Evolutionary conservation across 2,888 invertebrate genomes (phyloP), one percentile per base, ranked within the genome.

Genomic region (Trachelus stipa): DNA sequence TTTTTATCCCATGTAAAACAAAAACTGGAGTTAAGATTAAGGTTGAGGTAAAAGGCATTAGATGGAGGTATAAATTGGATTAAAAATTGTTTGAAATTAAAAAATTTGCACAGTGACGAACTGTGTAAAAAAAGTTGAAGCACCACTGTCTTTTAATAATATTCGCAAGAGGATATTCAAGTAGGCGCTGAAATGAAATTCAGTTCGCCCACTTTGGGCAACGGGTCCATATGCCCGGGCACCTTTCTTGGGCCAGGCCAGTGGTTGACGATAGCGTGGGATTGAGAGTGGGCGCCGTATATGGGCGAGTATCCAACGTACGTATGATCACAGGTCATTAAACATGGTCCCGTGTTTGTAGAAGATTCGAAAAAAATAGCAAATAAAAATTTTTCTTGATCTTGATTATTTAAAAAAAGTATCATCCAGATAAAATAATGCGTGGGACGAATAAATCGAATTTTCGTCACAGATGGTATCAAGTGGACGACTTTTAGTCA

Each of bases 201-300:
- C 33, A 71, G 71, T 33, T 71, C 71, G 71, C 71, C 71, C 71
- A 71, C 71, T 34, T 71, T 34, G 71, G 34, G 71, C 71, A 71
- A 33, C 31, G 31, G 34, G 71, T 23, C 23, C 56, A 56, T 56
- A 23, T 9, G 56, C 9, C 56, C 9, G 9, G 56, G 23, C 23
- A 23, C 56, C 56, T 23, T 56, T 23, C 23, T 15, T 2, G 56
- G 56, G 2, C 6, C 56, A 23, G 23, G 23, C 23, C 56, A 23
- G 9, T 56, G 56, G 23, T 23, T 56, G 33, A 31, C 33, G 31
- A 71, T 34, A 12, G 34, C 71, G 71, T 71, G 15, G 71, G 71
- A 71, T 23, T 34, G 71, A 31, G 71, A 71, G 31, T 71, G 71
- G 31, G 33, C 71, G 4, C 71, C 31, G 23, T 71, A 71, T 71